phyloP scores from a whole-genome alignment of 2,797 vertebrate species.

The Spondyliosoma cantharus region DNA sequence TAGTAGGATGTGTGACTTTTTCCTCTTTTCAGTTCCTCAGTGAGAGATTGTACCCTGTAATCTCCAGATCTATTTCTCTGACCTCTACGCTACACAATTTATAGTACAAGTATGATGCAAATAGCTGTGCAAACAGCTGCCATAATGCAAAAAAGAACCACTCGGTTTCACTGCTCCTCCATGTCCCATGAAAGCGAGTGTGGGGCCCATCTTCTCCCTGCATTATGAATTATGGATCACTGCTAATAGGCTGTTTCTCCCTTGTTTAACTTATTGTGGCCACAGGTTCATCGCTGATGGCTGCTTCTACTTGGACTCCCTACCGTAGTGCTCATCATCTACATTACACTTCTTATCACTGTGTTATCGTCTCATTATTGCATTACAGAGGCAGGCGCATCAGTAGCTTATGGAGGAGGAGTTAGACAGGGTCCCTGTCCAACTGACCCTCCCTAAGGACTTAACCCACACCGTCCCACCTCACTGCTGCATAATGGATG shows the following conservation, averaged over 20 bases:
- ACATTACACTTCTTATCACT: constrained; percentile 59
- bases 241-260: constrained; percentile 71
- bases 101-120: constrained; percentile 9
- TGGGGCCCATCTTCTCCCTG: constrained; percentile 42
- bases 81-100: constrained; percentile 6
- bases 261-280: constrained; percentile 73
- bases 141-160: constrained; percentile 14
- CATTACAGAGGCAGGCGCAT: constrained; percentile 53
- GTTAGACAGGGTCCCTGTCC: constrained; percentile 60
- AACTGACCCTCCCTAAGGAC: constrained; percentile 79
- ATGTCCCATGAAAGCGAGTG: constrained; percentile 38
- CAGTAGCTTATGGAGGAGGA: constrained; percentile 28
- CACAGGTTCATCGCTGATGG: constrained; percentile 46
- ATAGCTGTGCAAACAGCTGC: constrained; percentile 29
- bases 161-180: constrained; percentile 18
- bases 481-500: constrained; percentile 85
- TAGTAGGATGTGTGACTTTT: too few relatives aligned
- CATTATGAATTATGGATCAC: constrained; percentile 80
- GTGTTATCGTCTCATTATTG: constrained; percentile 70
- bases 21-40: background rate
- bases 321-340: constrained; percentile 43
- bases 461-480: constrained; percentile 71
- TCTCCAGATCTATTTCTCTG: constrained; percentile 14
- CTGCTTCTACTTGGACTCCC: constrained; percentile 25
- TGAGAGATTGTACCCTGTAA: background rate